phyloP scores from a whole-genome alignment of 2,888 invertebrate genomes.

The Smittia aterrima region DNA sequence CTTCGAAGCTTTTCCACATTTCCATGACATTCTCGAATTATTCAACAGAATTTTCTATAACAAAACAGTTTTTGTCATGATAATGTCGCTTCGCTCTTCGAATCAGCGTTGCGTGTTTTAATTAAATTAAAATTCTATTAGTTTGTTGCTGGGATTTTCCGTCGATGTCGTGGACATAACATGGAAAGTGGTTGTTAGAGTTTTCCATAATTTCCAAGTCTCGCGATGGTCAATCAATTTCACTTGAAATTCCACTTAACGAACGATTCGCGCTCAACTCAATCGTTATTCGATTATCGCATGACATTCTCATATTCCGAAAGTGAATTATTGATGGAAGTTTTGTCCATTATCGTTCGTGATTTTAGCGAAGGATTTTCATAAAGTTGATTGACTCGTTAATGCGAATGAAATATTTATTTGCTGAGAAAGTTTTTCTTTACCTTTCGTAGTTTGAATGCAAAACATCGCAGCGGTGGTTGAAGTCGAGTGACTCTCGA shows the following conservation, averaged over 20 bases:
- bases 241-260: background rate
- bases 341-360: constrained; percentile 8
- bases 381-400: constrained; percentile 20
- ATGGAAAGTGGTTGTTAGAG: background rate
- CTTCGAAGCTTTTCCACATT: background rate
- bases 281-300: constrained; percentile 1
- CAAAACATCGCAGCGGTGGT: background rate
- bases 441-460: constrained; percentile 1
- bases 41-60: background rate
- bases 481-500: background rate
- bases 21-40: background rate
- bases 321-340: background rate
- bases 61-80: background rate
- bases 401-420: constrained; percentile 3
- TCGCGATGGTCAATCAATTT: background rate
- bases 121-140: constrained; percentile 25
- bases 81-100: background rate
- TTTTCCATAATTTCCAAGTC: background rate
- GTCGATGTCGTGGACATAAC: background rate
- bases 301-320: constrained; percentile 12
- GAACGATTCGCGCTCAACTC: background rate
- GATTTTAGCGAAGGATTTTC: background rate
- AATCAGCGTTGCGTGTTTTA: constrained; percentile 15
- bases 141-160: constrained; percentile 11
- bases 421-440: background rate